Percentiles rank a stretch among this genome's conserved stretches.
Evolutionary conservation across 2,797 vertebrate species (phyloP).

Genomic region (Alca torda): DNA sequence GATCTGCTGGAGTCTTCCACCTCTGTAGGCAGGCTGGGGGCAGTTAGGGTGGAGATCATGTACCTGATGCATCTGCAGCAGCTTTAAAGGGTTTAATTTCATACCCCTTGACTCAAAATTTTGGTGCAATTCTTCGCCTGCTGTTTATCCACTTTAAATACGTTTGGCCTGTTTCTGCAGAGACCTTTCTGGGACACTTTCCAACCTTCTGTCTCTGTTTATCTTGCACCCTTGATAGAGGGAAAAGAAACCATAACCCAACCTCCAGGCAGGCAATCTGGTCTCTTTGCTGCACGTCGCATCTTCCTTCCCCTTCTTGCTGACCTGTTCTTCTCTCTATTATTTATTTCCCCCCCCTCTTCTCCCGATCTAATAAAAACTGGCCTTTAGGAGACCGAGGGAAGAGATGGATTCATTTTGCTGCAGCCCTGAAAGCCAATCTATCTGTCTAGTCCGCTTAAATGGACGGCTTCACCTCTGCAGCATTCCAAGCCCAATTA

Average conservation of each 20-base stretch:
- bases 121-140: neutral
- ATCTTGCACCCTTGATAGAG: neutral
- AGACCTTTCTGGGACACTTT: constrained; percentile 34
- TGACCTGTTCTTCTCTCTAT: neutral
- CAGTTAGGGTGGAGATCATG: neutral
- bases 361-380: neutral
- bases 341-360: accelerated
- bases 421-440: neutral
- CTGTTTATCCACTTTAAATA: neutral
- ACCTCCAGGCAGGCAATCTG: constrained; percentile 13
- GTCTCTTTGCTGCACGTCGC: neutral
- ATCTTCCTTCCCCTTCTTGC: neutral
- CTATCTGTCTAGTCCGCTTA: neutral
- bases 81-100: neutral
- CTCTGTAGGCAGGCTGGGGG: neutral
- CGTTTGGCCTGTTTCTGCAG: neutral
- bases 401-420: neutral
- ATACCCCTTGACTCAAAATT: neutral
- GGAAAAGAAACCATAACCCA: neutral
- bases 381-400: neutral
- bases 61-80: neutral
- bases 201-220: constrained; percentile 53
- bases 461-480: neutral
- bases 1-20: neutral
- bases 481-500: neutral